Base-by-base conservation (phyloP, 37 sponge, comb jelly and placozoan species). In the Spongilla lacustris region DNA sequence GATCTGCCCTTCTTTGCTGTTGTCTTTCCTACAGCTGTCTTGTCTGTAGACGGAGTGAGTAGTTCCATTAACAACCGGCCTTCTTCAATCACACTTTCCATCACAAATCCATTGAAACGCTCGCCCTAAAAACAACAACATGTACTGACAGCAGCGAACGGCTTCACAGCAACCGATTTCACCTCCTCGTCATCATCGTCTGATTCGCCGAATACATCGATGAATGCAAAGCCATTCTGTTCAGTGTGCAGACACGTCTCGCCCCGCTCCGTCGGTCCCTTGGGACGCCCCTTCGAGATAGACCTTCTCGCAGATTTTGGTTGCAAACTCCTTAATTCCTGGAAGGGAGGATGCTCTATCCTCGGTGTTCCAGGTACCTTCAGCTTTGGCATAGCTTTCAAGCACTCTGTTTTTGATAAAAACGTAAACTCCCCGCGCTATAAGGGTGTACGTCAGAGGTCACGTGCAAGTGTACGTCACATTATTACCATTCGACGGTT, bases 381-480 rank as follows among this genome's bases (percentile, higher is more conserved):
- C 12, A 80, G 24, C 35, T 80, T 80, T 30, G 80, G 67, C 80
- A 80, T 80, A 13, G 75, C 34, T 30, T 27, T 30, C 73, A 33
- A 72, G 27, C 12, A 72, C 31, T 32, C 31, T 10, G 17, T 4
- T 32, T 72, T 72, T 72, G 41, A 6, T 14, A 1, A 58, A 10
- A 17, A 58, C 12, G 58, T 58, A 10, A 58, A 58, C 58, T 58
- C 58, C 58, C 58, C 58, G 58, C 58, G 58, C 58, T 58, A 58
- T 58, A 58, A 8, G 58, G 11, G 58, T 58, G 12, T 58, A 14
- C 58, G 58, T 58, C 58, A 58, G 58, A 58, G 1, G 11, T 58
- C 58, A 58, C 58, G 58, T 58, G 58, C 58, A 17, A n/a, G n/a
- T n/a, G n/a, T n/a, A n/a, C n/a, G n/a, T n/a, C n/a, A n/a, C n/a